Base-by-base conservation (phyloP, 92 coral and sea anemone species). In the Metridium senile region DNA sequence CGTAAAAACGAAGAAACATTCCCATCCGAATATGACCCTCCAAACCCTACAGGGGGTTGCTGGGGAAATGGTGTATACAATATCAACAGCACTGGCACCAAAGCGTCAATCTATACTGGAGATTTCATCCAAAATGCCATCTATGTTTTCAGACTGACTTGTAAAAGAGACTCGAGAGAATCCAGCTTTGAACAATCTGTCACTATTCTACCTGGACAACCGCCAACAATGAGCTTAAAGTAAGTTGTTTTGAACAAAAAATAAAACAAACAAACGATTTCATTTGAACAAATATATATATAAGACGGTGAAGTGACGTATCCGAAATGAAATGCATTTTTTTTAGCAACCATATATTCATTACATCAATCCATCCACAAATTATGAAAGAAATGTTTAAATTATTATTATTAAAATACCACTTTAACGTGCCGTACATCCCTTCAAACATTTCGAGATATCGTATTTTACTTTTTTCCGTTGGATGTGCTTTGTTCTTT, bases 141-240 rank as follows among this genome's bases (percentile, higher is more conserved):
- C 25, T 94, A 94, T 66, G 86, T 86, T 68, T 94, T 94, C 69
- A 77, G 79, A 39, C 59, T 94, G 22, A 68, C 63, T 19, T 84
- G 88, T 17, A 62, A 33, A 1, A 88, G 85, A 83, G 97, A 84
- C 1, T 46, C 77, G 1, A 82, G 98, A 63, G 68, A 64, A 78
- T 75, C 90, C n/a, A 49, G 56, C 19, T 89, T 72, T 61, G 90
- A 86, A 20, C 98, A 94, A 57, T 81, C 78, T 0, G 85, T 94
- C 3, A 68, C 84, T 51, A 86, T 94, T 19, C 82, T 94, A 1
- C 84, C 78, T 0, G 97, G 94, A 43, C 91, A 93, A 10, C 91
- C 97, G 0, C 98, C 98, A 0, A 84, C 97, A 8, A 81, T 94
- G 93, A 90, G 82, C 28, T 78, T 94, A 61, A 86, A 79, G 98